phyloP scores from a whole-genome alignment of 2,113 vertebrate species.

The Silurus meridionalis region DNA sequence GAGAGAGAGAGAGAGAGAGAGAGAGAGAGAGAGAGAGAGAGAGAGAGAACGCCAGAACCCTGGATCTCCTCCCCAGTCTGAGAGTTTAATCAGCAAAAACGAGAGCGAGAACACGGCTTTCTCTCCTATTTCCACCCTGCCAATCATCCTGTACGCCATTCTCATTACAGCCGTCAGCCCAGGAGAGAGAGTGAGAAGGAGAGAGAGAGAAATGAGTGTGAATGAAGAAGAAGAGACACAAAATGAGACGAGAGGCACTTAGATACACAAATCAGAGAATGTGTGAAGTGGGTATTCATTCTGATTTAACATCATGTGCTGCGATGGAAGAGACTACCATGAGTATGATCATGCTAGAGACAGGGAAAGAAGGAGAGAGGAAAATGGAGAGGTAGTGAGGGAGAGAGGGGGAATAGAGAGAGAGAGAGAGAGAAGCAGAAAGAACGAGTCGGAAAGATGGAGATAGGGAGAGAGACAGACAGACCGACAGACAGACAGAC shows the following conservation, averaged over 20 bases:
- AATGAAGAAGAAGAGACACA: neutral
- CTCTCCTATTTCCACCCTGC: constrained; percentile 6
- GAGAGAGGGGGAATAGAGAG: neutral
- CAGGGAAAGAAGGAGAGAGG: too few species aligned
- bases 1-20: neutral
- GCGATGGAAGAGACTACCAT: neutral
- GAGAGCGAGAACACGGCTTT: neutral
- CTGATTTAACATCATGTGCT: neutral
- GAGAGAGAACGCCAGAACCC: neutral
- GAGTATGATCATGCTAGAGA: neutral
- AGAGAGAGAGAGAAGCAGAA: neutral
- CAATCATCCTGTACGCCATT: constrained; percentile 6
- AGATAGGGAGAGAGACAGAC: neutral
- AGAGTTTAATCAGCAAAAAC: neutral
- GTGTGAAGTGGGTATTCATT: constrained; percentile 10
- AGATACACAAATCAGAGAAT: neutral
- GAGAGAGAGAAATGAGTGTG: neutral
- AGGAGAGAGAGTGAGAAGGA: neutral
- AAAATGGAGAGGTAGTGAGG: neutral
- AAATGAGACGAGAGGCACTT: neutral
- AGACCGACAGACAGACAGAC: neutral
- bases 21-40: neutral
- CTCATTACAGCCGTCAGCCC: constrained; percentile 4
- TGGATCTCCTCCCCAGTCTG: neutral
- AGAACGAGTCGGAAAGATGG: neutral